These are phyloP conservation scores for Mythimna loreyi DNA, from an alignment of 2,888 invertebrate genomes.

Conservation along the genomic window DNA sequence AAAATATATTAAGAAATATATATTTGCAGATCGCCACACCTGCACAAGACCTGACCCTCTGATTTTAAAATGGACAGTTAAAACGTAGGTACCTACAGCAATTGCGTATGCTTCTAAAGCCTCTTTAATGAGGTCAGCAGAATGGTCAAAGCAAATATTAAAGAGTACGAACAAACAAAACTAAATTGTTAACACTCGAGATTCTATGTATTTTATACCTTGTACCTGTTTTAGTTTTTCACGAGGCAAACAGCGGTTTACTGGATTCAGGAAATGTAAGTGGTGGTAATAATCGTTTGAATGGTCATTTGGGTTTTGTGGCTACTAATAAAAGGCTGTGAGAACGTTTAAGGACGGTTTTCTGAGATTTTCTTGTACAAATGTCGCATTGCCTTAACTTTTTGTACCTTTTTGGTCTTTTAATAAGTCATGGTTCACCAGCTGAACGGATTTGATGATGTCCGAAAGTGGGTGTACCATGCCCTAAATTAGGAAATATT, in stretches of 20 bases:
- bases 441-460: too few relatives aligned
- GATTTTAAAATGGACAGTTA: too few relatives aligned
- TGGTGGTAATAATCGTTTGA: conserved; percentile 25
- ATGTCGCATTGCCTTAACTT: background rate
- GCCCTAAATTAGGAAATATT: too few relatives aligned
- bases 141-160: conserved; percentile 43
- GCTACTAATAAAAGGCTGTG: background rate
- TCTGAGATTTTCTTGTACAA: background rate
- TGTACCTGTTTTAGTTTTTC: conserved; percentile 42
- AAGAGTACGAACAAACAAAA: conserved; percentile 46
- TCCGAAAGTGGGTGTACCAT: too few relatives aligned
- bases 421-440: too few relatives aligned
- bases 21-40: background rate
- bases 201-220: conserved; percentile 40
- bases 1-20: too few relatives aligned
- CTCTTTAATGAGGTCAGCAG: conserved; percentile 25
- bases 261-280: conserved; percentile 4
- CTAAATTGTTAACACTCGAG: conserved; percentile 36
- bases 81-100: too few relatives aligned
- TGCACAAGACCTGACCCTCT: too few relatives aligned
- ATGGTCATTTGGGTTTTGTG: conserved; percentile 21
- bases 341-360: background rate
- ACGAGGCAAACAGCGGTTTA: conserved; percentile 21
- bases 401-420: too few relatives aligned
- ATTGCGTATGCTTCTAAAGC: conserved; percentile 1